These are phyloP conservation scores for Eilema caniola DNA, from an alignment of 2,888 invertebrate species.

Conservation along the genomic window DNA sequence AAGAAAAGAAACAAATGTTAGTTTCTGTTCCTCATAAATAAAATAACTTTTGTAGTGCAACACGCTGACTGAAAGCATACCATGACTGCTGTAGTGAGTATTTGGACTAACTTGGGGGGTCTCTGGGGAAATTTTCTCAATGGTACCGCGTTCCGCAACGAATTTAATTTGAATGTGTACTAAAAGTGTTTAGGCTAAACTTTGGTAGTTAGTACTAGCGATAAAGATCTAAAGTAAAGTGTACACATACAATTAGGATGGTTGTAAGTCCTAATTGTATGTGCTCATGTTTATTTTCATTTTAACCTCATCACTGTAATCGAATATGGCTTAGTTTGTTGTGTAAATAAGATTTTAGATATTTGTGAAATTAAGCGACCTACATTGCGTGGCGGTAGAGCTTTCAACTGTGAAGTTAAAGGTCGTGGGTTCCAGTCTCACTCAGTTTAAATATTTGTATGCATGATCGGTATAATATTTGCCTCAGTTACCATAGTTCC, in stretches of 20 bases:
- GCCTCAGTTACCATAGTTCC: no score
- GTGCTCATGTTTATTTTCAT: neutral
- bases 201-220: conserved; percentile 27
- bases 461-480: no score
- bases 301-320: neutral
- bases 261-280: neutral
- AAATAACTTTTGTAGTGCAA: neutral
- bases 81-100: conserved; percentile 4
- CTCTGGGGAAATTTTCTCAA: conserved; percentile 42
- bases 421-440: no score
- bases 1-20: no score
- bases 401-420: no score
- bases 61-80: neutral
- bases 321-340: neutral
- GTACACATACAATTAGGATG: neutral
- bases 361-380: no score
- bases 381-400: no score
- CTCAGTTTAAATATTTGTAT: no score
- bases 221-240: neutral
- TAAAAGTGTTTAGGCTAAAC: conserved; percentile 39
- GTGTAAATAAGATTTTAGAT: neutral
- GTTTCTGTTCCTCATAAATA: neutral
- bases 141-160: conserved; percentile 37
- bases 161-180: conserved; percentile 47
- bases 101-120: conserved; percentile 13